These are phyloP conservation scores for Erythrolamprus reginae DNA, from an alignment of 2,113 vertebrate species.

Conservation along the genomic window DNA sequence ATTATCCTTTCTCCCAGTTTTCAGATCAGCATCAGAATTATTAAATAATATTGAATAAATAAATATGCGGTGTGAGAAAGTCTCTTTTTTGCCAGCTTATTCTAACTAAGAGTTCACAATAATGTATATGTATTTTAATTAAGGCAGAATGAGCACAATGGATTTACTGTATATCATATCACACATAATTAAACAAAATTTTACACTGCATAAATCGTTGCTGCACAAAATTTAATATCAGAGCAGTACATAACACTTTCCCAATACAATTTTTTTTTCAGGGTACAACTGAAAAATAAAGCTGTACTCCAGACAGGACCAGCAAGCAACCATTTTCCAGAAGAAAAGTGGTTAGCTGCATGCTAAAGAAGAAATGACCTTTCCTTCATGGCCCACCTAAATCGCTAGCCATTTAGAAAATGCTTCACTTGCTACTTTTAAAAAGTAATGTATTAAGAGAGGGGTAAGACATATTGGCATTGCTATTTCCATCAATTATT, in stretches of 20 bases:
- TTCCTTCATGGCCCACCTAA: background rate
- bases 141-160: background rate
- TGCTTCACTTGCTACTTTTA: constrained; percentile 16
- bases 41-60: background rate
- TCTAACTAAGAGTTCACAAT: background rate
- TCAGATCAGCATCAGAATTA: background rate
- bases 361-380: background rate
- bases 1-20: background rate
- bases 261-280: background rate
- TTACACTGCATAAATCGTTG: background rate
- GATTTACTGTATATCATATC: background rate
- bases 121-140: background rate
- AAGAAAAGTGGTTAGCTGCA: background rate
- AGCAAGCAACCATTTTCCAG: background rate
- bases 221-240: background rate
- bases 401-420: background rate
- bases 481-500: constrained; percentile 23
- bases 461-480: background rate
- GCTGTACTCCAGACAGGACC: background rate
- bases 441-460: constrained; percentile 28
- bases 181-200: background rate
- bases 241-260: background rate
- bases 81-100: background rate
- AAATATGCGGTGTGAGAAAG: background rate
- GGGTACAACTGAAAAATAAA: background rate